phyloP scores from a whole-genome alignment of 2,113 vertebrate species.

The Protobothrops mucrosquamatus region DNA sequence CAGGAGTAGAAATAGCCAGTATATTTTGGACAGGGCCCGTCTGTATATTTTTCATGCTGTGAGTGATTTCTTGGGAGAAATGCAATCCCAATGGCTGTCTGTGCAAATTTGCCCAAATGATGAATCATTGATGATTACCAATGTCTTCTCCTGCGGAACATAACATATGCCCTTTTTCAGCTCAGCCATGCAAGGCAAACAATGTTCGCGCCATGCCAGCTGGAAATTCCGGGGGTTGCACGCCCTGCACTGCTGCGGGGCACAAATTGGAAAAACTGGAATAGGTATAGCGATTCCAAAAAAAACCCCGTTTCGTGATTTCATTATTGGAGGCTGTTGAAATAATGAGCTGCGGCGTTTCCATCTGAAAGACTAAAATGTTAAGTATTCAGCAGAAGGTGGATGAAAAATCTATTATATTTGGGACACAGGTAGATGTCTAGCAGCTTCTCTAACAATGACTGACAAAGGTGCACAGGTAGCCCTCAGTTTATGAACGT shows the following conservation, averaged over 20 bases:
- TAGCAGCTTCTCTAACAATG: not conserved
- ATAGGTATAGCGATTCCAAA: not conserved
- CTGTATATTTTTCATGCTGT: not conserved
- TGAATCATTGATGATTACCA: not conserved
- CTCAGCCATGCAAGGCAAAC: not conserved
- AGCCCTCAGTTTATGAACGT: not conserved
- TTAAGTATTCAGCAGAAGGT: not conserved
- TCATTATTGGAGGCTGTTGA: too few relatives aligned
- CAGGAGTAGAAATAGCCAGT: not conserved
- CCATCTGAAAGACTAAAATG: not conserved
- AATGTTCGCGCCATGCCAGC: not conserved
- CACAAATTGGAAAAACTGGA: not conserved
- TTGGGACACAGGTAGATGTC: too few relatives aligned
- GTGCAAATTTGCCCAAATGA: not conserved
- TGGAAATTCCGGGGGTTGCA: not conserved
- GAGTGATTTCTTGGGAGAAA: not conserved
- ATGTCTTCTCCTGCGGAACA: not conserved
- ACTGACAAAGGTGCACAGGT: not conserved
- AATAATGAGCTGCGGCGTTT: not conserved
- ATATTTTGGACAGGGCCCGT: not conserved
- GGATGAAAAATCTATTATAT: not conserved
- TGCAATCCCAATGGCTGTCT: not conserved
- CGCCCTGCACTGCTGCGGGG: not conserved
- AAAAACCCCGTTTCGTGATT: not conserved
- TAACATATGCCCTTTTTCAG: not conserved